A percentile compares a stretch with the other conserved stretches of the same genome.
phyloP scores from a whole-genome alignment of 1,140 invertebrate species.

The Drosophila repletoides region DNA sequence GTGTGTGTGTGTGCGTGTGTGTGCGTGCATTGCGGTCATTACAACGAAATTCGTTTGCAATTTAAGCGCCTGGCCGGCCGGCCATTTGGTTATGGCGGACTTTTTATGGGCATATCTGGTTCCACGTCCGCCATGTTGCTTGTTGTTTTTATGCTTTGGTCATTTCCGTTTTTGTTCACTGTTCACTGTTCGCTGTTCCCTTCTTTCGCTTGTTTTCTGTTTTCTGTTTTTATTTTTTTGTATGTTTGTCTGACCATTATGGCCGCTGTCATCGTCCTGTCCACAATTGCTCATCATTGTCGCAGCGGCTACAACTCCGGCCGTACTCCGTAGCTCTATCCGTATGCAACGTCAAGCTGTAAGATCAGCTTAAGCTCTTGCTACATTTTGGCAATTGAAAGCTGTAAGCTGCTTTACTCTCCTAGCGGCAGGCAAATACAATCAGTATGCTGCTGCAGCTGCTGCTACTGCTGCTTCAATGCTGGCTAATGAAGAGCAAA shows the following conservation, averaged over 20 bases:
- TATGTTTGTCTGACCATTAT: conserved; percentile 60
- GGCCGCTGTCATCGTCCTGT: conserved; percentile 52
- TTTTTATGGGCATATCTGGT: conserved; percentile 59
- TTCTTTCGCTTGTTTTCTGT: too few relatives aligned
- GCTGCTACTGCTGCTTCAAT: conserved; percentile 49
- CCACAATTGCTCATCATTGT: conserved; percentile 58
- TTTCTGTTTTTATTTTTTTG: conserved; percentile 12
- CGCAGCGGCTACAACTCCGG: conserved; percentile 3
- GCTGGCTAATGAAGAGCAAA: conserved; percentile 70
- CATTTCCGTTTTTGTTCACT: conserved; percentile 69
- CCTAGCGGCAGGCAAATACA: conserved; percentile 42
- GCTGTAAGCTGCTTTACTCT: conserved; percentile 54
- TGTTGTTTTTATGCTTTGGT: conserved; percentile 66
- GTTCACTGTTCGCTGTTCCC: background rate
- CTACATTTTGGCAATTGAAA: conserved; percentile 53
- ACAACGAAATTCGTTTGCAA: conserved; percentile 70
- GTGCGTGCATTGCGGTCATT: conserved; percentile 68
- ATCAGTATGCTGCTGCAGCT: conserved; percentile 45
- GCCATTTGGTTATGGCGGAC: conserved; percentile 12
- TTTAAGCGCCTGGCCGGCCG: conserved; percentile 24
- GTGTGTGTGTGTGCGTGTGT: conserved; percentile 6
- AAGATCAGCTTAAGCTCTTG: conserved; percentile 22
- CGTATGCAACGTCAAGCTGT: too few relatives aligned
- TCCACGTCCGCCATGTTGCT: conserved; percentile 14
- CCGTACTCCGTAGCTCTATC: too few relatives aligned